Evolutionary conservation across 1,140 invertebrate species (phyloP).

Genomic region (Drosophila ohnishii): DNA sequence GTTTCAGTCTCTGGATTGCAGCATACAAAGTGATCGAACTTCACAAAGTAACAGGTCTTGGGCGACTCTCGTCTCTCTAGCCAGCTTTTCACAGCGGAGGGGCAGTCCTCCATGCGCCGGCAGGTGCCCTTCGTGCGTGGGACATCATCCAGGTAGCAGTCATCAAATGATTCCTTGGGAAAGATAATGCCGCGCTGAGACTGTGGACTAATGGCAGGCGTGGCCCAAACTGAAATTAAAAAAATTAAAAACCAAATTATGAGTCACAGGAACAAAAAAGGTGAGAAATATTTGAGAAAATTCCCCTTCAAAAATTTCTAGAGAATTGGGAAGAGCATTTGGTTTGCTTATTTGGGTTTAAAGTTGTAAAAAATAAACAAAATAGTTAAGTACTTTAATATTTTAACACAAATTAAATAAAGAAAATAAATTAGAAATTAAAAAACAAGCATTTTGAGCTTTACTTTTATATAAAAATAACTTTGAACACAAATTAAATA

Average conservation of each 20-base stretch:
- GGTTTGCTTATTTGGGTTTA: background rate
- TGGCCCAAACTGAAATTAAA: constrained; percentile 26
- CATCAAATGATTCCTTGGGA: constrained; percentile 68
- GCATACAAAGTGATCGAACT: constrained; percentile 75
- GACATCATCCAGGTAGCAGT: constrained; percentile 60
- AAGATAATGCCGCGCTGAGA: constrained; percentile 68
- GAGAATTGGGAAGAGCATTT: constrained; percentile 49
- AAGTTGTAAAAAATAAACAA: background rate
- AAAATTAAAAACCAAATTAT: constrained; percentile 1
- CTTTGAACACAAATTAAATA: background rate
- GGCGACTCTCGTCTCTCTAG: constrained; percentile 39
- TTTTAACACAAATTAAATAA: background rate
- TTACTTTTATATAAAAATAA: background rate
- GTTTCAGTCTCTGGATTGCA: constrained; percentile 41
- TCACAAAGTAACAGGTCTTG: constrained; percentile 77
- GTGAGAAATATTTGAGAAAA: constrained; percentile 13
- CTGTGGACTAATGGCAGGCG: constrained; percentile 43
- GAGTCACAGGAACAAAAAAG: background rate
- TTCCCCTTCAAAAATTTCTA: constrained; percentile 63
- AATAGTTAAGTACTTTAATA: background rate
- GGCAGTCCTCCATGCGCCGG: constrained; percentile 61
- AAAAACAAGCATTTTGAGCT: no score
- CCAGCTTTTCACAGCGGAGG: constrained; percentile 56
- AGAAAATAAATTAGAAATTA: background rate
- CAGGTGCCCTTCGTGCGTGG: constrained; percentile 47